phyloP scores from a whole-genome alignment of 2,888 invertebrate genomes.

The Rutpela maculata region DNA sequence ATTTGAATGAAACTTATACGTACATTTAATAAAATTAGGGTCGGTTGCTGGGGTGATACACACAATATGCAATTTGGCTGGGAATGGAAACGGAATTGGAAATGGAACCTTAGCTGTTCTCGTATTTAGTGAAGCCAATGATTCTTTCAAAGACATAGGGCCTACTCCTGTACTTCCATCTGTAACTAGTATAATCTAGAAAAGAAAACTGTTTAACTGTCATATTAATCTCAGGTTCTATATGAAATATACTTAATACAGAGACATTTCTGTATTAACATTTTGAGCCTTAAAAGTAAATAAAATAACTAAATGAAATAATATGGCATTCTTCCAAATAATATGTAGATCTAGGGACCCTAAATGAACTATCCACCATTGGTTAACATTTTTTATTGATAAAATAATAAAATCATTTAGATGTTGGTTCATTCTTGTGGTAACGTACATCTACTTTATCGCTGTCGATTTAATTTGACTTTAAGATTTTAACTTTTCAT shows the following conservation, averaged over 20 bases:
- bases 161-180: constrained; percentile 85
- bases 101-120: constrained; percentile 75
- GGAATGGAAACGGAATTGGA: constrained; percentile 87
- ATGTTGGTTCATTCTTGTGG: too few species aligned
- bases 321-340: too few species aligned
- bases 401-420: too few species aligned
- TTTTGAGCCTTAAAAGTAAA: not conserved
- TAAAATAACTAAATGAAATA: too few species aligned
- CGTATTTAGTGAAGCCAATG: constrained; percentile 74
- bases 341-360: too few species aligned
- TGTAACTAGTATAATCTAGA: constrained; percentile 82
- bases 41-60: constrained; percentile 83
- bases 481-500: too few species aligned
- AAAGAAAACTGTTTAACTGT: constrained; percentile 20
- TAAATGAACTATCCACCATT: too few species aligned
- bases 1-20: constrained; percentile 9
- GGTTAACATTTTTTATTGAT: too few species aligned
- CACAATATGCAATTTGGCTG: constrained; percentile 87
- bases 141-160: constrained; percentile 79
- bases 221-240: too few species aligned
- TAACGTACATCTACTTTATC: too few species aligned
- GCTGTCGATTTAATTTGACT: too few species aligned
- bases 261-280: too few species aligned
- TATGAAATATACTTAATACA: not conserved
- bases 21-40: constrained; percentile 74